Conservation (phyloP, 2,797 vertebrate genomes). For the Cygnus olor region DNA sequence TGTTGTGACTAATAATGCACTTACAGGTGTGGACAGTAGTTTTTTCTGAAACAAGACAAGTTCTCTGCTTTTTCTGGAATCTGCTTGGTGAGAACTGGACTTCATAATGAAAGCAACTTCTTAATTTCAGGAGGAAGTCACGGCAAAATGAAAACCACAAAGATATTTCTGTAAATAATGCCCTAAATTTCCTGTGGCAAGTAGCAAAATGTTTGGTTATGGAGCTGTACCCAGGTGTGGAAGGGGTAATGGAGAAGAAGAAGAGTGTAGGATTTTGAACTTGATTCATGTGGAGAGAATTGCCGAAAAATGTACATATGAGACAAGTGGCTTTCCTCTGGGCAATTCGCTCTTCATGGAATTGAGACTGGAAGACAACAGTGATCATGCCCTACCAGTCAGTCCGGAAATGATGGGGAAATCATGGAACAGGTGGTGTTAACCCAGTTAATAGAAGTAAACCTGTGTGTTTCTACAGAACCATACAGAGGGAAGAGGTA, state of each 20-base stretch:
- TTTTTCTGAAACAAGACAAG: not conserved
- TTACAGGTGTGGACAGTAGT: slow-evolving; percentile 65
- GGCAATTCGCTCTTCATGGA: not conserved
- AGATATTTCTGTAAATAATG: not conserved
- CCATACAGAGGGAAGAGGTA: not conserved
- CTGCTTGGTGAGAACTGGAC: not conserved
- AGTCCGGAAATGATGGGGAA: not conserved
- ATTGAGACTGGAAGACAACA: not conserved
- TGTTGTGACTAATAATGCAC: slow-evolving; percentile 60
- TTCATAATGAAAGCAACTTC: not conserved
- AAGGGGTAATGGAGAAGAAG: not conserved
- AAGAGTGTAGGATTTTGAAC: not conserved
- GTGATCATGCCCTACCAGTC: not conserved
- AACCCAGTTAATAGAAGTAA: not conserved
- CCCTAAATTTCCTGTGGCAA: not conserved
- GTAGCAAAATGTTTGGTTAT: not conserved
- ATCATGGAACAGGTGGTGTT: not conserved
- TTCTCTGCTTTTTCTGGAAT: slow-evolving; percentile 27
- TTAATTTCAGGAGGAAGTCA: not conserved
- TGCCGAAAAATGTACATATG: not conserved
- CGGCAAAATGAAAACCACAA: not conserved
- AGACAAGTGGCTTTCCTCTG: not conserved
- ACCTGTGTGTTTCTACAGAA: not conserved
- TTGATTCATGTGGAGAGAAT: not conserved
- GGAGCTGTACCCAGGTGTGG: not conserved